These are phyloP conservation scores for Fabriciana adippe DNA, from an alignment of 2,888 invertebrate species.

Conservation along the genomic window DNA sequence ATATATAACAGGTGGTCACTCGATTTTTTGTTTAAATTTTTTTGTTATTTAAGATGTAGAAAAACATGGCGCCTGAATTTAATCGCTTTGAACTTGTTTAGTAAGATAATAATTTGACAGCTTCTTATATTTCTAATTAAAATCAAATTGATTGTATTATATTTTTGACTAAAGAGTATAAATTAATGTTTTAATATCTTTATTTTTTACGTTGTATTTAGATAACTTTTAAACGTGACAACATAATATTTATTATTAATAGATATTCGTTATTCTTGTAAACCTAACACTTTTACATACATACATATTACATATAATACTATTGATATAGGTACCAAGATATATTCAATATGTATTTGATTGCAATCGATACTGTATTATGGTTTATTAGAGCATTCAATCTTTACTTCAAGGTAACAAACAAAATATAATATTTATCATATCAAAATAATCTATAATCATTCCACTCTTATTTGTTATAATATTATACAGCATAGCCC, in stretches of 20 bases:
- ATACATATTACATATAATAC: too few species aligned
- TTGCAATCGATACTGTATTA: conserved; percentile 1
- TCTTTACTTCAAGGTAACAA: conserved; percentile 39
- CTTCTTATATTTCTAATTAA: conserved; percentile 12
- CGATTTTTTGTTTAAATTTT: background rate
- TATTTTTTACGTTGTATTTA: too few species aligned
- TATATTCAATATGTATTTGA: background rate
- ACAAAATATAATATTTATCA: conserved; percentile 3
- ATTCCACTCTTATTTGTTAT: too few species aligned
- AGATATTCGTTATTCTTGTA: too few species aligned
- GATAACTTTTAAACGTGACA: too few species aligned
- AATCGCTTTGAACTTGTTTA: conserved; percentile 20
- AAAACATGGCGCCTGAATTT: conserved; percentile 29
- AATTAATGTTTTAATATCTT: too few species aligned
- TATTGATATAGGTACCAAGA: too few species aligned
- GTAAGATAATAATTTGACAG: conserved; percentile 13
- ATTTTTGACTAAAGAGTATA: too few species aligned
- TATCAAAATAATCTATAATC: background rate
- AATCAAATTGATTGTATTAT: background rate
- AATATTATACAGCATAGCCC: too few species aligned
- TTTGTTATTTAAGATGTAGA: conserved; percentile 12
- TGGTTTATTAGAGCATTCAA: conserved; percentile 34
- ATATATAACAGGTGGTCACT: conserved; percentile 11
- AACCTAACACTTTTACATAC: too few species aligned
- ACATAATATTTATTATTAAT: too few species aligned